phyloP scores from a whole-genome alignment of 2,888 invertebrate species.

The Rotaria socialis region DNA sequence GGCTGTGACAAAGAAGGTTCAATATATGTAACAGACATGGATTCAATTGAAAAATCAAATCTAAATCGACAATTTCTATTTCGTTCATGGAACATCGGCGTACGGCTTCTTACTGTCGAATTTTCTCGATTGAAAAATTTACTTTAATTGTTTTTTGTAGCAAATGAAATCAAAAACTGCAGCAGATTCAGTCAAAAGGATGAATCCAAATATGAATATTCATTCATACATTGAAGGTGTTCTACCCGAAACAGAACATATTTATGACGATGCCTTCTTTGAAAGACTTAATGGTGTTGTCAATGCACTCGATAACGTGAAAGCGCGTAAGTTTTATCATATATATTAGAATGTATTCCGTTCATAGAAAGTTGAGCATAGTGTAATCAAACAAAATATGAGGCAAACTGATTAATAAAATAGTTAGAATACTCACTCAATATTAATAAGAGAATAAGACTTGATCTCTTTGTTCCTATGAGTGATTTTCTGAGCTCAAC shows the following conservation, averaged over 20 bases:
- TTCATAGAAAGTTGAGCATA: too few relatives aligned
- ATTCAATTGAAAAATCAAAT: constrained; percentile 95
- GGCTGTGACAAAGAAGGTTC: constrained; percentile 65
- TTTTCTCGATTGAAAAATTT: background rate
- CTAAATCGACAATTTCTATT: constrained; percentile 96
- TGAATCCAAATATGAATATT: constrained; percentile 64
- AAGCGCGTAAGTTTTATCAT: constrained; percentile 65
- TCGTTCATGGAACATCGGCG: constrained; percentile 76
- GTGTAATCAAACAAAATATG: too few relatives aligned
- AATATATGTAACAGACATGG: constrained; percentile 94
- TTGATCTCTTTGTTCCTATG: too few relatives aligned
- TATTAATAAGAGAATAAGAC: too few relatives aligned
- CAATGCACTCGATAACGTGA: constrained; percentile 94
- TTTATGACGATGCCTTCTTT: constrained; percentile 91
- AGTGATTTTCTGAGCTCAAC: background rate
- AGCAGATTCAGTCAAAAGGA: constrained; percentile 38
- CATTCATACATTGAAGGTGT: constrained; percentile 68
- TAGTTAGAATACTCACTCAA: too few relatives aligned
- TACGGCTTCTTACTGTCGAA: background rate
- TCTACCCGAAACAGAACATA: constrained; percentile 84
- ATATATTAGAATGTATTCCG: too few relatives aligned
- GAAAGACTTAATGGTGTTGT: constrained; percentile 85
- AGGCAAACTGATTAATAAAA: too few relatives aligned
- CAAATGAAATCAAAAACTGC: constrained; percentile 41
- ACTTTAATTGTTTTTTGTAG: background rate